These are phyloP conservation scores for Lasius platythorax DNA, from an alignment of 2,888 invertebrate species.

Conservation along the genomic window DNA sequence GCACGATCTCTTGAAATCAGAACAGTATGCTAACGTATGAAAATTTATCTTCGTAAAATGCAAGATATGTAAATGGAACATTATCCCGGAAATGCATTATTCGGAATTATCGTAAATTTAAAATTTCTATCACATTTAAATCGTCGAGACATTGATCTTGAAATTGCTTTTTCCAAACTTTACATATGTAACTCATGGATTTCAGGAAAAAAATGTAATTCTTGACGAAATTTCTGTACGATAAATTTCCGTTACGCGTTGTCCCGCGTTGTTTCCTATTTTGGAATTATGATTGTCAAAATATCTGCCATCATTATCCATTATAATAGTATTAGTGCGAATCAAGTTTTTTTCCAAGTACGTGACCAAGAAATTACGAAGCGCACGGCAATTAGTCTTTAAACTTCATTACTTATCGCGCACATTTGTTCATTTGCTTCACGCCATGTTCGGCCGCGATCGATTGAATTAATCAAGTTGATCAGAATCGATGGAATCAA, in stretches of 20 bases:
- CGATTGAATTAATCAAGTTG: conserved; percentile 66
- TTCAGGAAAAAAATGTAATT: too few relatives aligned
- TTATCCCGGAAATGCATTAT: conserved; percentile 45
- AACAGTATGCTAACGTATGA: conserved; percentile 5
- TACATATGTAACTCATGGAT: neutral
- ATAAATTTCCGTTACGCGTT: neutral
- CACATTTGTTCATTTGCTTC: conserved; percentile 53
- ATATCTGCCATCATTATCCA: neutral
- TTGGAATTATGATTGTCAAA: neutral
- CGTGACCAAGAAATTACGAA: conserved; percentile 42
- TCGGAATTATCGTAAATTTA: conserved; percentile 12
- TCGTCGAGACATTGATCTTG: neutral
- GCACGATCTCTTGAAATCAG: neutral
- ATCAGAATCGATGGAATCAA: conserved; percentile 49
- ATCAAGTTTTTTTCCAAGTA: conserved; percentile 47
- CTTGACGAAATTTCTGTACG: neutral
- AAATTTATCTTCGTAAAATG: conserved; percentile 16
- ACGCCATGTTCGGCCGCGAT: conserved; percentile 51
- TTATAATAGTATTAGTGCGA: neutral
- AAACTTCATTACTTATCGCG: conserved; percentile 70
- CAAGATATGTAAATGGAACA: conserved; percentile 12
- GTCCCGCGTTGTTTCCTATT: neutral
- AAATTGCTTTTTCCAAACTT: conserved; percentile 9
- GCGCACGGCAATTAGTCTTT: conserved; percentile 68
- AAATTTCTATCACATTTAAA: conserved; percentile 27